These are phyloP conservation scores for Chironomus tentans DNA, from an alignment of 2,888 invertebrate genomes.

Conservation along the genomic window DNA sequence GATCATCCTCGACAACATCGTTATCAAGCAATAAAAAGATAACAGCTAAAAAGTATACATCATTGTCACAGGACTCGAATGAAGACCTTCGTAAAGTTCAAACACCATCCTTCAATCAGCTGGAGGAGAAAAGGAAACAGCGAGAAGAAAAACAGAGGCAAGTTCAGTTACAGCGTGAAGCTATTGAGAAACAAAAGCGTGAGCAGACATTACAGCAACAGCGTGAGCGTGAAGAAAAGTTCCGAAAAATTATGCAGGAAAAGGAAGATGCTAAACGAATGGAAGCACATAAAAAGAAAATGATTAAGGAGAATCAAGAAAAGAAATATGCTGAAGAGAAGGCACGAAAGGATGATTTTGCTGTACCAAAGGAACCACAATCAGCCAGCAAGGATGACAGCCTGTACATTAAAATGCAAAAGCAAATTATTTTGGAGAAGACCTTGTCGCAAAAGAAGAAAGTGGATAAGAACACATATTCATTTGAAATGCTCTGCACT, in stretches of 20 bases:
- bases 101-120: constrained; percentile 28
- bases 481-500: constrained; percentile 41
- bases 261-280: constrained; percentile 25
- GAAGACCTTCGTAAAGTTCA: not conserved
- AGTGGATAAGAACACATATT: constrained; percentile 30
- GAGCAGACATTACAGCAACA: constrained; percentile 37
- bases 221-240: constrained; percentile 40
- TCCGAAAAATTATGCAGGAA: constrained; percentile 26
- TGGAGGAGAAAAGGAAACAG: constrained; percentile 40
- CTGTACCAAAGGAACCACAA: not conserved
- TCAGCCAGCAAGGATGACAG: constrained; percentile 1
- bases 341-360: not conserved
- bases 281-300: constrained; percentile 26
- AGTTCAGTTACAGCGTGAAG: constrained; percentile 38
- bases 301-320: constrained; percentile 23
- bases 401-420: constrained; percentile 14
- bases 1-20: not conserved
- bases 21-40: not conserved
- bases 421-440: constrained; percentile 5
- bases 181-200: constrained; percentile 39
- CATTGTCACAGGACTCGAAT: not conserved
- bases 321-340: constrained; percentile 14
- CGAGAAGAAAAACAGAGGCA: constrained; percentile 39
- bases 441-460: not conserved
- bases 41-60: not conserved